These are phyloP conservation scores for Drosophila melanosoma DNA, from an alignment of 2,888 invertebrate genomes.

Conservation along the genomic window DNA sequence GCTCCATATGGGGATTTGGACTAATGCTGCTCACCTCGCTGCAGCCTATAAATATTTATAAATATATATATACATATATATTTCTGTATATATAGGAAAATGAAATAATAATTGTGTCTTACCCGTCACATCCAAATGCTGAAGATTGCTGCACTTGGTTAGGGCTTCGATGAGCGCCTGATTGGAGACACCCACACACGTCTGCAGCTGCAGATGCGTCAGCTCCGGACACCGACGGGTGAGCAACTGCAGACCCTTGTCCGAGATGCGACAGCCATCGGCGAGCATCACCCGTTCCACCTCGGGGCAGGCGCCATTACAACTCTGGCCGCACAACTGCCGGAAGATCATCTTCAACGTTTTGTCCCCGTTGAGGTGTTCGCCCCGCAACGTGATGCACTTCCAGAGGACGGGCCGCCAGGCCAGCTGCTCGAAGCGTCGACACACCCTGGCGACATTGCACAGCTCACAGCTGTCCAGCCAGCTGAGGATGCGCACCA, in stretches of 20 bases:
- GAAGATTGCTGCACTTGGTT: conserved; percentile 91
- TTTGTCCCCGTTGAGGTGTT: conserved; percentile 87
- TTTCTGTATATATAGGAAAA: not conserved
- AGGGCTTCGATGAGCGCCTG: conserved; percentile 91
- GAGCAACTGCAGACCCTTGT: conserved; percentile 91
- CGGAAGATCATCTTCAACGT: conserved; percentile 88
- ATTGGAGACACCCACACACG: conserved; percentile 91
- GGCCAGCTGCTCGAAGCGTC: conserved; percentile 90
- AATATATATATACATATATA: not conserved
- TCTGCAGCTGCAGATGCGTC: conserved; percentile 92
- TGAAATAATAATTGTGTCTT: conserved; percentile 57
- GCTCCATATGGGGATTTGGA: conserved; percentile 88
- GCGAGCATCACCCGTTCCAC: conserved; percentile 89
- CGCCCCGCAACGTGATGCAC: conserved; percentile 88
- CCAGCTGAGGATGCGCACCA: conserved; percentile 90
- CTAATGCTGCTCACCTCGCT: conserved; percentile 91
- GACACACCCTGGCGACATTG: conserved; percentile 90
- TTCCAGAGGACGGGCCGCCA: conserved; percentile 93
- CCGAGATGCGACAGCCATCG: conserved; percentile 90
- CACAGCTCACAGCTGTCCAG: conserved; percentile 90
- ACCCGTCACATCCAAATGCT: conserved; percentile 95
- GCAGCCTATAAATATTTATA: conserved; percentile 86
- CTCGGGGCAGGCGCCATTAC: conserved; percentile 89
- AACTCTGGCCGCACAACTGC: conserved; percentile 88
- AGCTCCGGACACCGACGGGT: conserved; percentile 93